A percentile compares a stretch with the other conserved stretches of the same genome.
These are phyloP conservation scores for Heliconius charithonia DNA, from an alignment of 2,888 invertebrate species.

Conservation along the genomic window DNA sequence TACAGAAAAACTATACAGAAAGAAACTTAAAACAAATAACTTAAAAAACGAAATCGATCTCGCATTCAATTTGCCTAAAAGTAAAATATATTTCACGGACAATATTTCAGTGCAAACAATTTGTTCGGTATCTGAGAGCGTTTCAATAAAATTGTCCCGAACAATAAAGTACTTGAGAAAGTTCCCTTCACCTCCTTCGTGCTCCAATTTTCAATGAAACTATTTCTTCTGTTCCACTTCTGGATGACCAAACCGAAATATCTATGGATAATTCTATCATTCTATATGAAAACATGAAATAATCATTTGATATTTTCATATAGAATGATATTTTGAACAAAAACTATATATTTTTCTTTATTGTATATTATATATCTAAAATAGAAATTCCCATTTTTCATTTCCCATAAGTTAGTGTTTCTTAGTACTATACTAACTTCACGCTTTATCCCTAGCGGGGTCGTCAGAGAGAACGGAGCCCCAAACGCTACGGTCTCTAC, in stretches of 20 bases:
- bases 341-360: too few relatives aligned
- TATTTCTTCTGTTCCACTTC: not conserved
- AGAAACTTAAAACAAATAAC: not conserved
- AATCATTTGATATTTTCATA: too few relatives aligned
- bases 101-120: not conserved
- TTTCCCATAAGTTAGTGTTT: too few relatives aligned
- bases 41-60: not conserved
- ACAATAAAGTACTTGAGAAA: conserved; percentile 1
- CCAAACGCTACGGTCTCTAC: too few relatives aligned
- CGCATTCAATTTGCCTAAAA: not conserved
- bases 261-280: not conserved
- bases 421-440: too few relatives aligned
- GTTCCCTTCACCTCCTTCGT: not conserved
- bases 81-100: not conserved
- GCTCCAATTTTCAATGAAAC: not conserved
- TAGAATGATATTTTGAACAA: too few relatives aligned
- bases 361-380: too few relatives aligned
- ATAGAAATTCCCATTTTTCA: too few relatives aligned
- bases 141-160: not conserved
- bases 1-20: not conserved
- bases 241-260: not conserved
- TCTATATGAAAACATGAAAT: not conserved
- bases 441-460: too few relatives aligned
- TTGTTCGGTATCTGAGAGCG: not conserved
- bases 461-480: too few relatives aligned